Evolutionary conservation across 2,888 invertebrate genomes (phyloP), one percentile per base, ranked within the genome.

Genomic region (Volucella inanis): DNA sequence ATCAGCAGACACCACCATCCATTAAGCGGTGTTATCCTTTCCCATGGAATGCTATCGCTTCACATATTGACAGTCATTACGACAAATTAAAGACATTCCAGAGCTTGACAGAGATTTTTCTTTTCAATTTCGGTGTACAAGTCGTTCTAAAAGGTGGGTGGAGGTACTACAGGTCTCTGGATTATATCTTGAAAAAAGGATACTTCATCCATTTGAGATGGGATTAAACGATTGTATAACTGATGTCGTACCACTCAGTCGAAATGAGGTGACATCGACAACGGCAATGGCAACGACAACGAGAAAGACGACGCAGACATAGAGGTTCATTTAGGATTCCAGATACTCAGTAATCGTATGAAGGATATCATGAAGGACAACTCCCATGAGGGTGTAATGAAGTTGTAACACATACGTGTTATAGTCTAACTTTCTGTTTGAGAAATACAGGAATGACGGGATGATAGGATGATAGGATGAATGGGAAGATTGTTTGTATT

Each of bases 161-260:
- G 3, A 22, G 18, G 4, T 49, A 38, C 10, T 12, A 14, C 39
- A 15, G 49, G 50, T 41, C 1, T 62, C 14, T 47, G 43, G 64
- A 45, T 41, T 62, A 15, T 52, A 45, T 18, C 12, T 18, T 39
- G 4, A 4, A 31, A 38, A n/a, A 8, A 14, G 8, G 47, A 18
- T 45, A 61, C 39, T 39, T 59, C 55, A 49, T 15, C 43, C 52
- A 12, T 14, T 39, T 31, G 55, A n/a, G 43, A 57, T 50, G 18
- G 64, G 70, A 74, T 65, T 84, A 75, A 67, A 65, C 38, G 65
- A 84, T 75, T 71, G 39, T 75, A 67, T 71, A 81, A 76, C 80
- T 76, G 85, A 85, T 85, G 81, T 76, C 67, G 76, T 75, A 80
- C 70, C 84, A 80, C 80, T 84, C 71, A 45, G 50, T 55, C 57